phyloP scores from a whole-genome alignment of 2,113 vertebrate species.

The Entelurus aequoreus region DNA sequence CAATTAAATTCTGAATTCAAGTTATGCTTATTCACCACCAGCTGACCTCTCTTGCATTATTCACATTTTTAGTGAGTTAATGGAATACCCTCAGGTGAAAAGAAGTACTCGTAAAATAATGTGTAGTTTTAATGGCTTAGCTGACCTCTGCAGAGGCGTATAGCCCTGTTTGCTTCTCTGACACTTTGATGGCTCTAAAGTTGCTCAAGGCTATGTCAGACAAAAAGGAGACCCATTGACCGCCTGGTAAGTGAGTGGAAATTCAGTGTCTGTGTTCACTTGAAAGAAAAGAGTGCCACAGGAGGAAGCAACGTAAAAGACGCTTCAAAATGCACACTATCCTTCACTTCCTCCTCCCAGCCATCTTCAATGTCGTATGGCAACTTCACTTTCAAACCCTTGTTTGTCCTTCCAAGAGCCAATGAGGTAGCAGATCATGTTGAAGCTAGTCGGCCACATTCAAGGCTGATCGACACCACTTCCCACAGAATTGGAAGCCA shows the following conservation, averaged over 20 bases:
- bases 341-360: constrained; percentile 22
- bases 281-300: constrained; percentile 23
- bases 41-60: not conserved
- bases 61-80: not conserved
- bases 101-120: constrained; percentile 23
- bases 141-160: constrained; percentile 2
- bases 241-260: constrained; percentile 30
- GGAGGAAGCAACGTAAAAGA: constrained; percentile 26
- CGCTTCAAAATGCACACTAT: constrained; percentile 35
- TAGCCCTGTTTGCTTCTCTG: constrained; percentile 12
- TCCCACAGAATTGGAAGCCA: constrained; percentile 28
- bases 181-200: constrained; percentile 19
- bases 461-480: constrained; percentile 26
- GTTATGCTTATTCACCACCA: not conserved
- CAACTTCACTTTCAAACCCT: constrained; percentile 29
- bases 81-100: constrained; percentile 5
- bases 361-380: constrained; percentile 22
- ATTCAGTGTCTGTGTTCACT: constrained; percentile 27
- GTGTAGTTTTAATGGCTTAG: constrained; percentile 10
- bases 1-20: not conserved
- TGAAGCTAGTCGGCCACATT: constrained; percentile 13
- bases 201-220: constrained; percentile 33
- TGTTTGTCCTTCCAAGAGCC: constrained; percentile 28
- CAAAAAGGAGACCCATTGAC: constrained; percentile 32
- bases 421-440: constrained; percentile 20